Evolutionary conservation across 2,888 invertebrate species (phyloP), one percentile per base, ranked within the genome.

Genomic region (Morpho achilles): DNA sequence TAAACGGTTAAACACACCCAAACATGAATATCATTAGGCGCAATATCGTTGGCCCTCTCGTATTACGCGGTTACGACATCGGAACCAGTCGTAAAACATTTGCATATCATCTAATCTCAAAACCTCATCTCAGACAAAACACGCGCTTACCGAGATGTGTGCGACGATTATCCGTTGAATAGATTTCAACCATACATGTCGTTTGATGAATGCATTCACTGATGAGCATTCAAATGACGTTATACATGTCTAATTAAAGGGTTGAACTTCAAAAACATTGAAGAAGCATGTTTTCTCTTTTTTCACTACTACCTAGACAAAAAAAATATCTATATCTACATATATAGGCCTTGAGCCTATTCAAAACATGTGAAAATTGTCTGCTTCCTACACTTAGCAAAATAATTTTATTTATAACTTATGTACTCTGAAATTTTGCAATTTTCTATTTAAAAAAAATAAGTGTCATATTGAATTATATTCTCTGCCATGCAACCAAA

Each of bases 21-120:
- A 57, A 62, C n/a, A 47, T 49, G 39, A 23, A 44, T 57, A 51
- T 53, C 47, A 62, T 51, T 53, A 59, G 56, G 52, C 56, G 59
- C 55, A 63, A 61, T 62, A 67, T 58, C 62, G 58, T 57, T 53
- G 53, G 32, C 50, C 52, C 58, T 54, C 62, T 66, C 57, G 60
- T 50, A 61, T 67, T 68, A 64, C 67, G 59, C 50, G 50, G 59
- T 63, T 65, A 62, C 65, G 62, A 64, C 66, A 65, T 66, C 61
- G 58, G 62, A 62, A 62, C 63, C 63, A 62, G 64, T 68, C 67
- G 63, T 67, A 67, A 66, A 65, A 63, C 61, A 61, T 63, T 63
- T 58, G 55, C 60, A 62, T 65, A 61, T 54, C 64, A 64, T 65
- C 64, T 65, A 66, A 69, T 69, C 68, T 60, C 51, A 61, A 59